Evolutionary conservation across 2,113 vertebrate genomes (phyloP).

Genomic region (Erythrolamprus reginae): DNA sequence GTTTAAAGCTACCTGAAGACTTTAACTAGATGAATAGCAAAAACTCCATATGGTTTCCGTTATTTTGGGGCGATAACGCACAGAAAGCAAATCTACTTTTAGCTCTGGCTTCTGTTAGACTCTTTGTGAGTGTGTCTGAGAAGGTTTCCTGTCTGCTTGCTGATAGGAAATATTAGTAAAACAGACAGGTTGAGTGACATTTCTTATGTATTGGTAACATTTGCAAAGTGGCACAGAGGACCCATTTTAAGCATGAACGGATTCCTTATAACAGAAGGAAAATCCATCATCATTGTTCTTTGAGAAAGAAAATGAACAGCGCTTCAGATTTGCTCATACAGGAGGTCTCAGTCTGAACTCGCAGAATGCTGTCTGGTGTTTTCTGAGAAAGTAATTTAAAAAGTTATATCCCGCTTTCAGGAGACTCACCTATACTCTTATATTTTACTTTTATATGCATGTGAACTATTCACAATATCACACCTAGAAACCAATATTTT

Average conservation of each 20-base stretch:
- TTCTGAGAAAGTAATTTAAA: conserved; percentile 11
- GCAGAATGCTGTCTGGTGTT: neutral
- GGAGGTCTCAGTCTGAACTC: neutral
- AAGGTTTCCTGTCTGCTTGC: conserved; percentile 57
- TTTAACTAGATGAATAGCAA: conserved; percentile 48
- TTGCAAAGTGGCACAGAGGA: neutral
- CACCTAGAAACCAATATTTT: neutral
- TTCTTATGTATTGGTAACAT: conserved; percentile 33
- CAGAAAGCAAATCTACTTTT: conserved; percentile 51
- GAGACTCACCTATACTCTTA: neutral
- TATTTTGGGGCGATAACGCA: conserved; percentile 47
- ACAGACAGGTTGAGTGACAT: conserved; percentile 31
- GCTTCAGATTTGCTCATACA: neutral
- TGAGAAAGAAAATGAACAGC: neutral
- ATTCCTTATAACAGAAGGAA: neutral
- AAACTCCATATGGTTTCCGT: conserved; percentile 51
- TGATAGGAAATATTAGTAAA: conserved; percentile 57
- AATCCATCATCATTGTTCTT: neutral
- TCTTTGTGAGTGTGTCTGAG: conserved; percentile 55
- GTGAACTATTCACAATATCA: neutral
- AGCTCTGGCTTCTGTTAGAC: conserved; percentile 57
- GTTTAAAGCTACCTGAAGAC: conserved; percentile 65
- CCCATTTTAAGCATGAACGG: neutral
- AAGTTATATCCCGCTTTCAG: neutral
- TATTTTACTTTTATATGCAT: neutral